Evolutionary conservation across 1,140 invertebrate species (phyloP), one percentile per base, ranked within the genome.

Genomic region (Drosophila elegans): DNA sequence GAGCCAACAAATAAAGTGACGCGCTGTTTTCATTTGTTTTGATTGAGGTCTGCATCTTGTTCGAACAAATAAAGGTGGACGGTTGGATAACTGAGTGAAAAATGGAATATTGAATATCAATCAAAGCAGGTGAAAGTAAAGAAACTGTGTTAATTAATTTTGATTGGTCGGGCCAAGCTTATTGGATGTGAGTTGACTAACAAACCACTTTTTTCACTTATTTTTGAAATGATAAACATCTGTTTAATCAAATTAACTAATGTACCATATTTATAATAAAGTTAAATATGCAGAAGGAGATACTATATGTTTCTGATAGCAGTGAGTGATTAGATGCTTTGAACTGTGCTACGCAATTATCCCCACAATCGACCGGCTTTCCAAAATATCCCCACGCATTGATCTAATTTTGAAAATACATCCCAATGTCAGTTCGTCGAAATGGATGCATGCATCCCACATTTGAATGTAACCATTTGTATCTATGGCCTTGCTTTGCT

Each of bases 1-100:
- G 32, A 48, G 61, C 16, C 44, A 56, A 69, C 61, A 39, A 68
- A 71, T 69, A 74, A 79, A 72, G 34, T 57, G 52, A 27, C 12
- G 60, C 55, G 59, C 46, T 69, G 69, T 51, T 74, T 78, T 64
- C 51, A 67, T 71, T 83, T 83, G 51, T 61, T 79, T 59, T 78
- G 75, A 78, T 79, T 83, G 69, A 57, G 62, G 69, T 63, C 68
- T 55, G 61, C 68, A 64, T 59, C 42, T 67, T 32, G 32, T 61
- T 42, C 34, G 52, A 42, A 29, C 32, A 52, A 54, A 51, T 39
- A 49, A 71, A 73, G 69, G 60, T 67, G 56, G 60, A 60, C 62
- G 38, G 46, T 16, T 73, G 41, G 39, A 71, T 42, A 53, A 59
- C 41, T 56, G 54, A 52, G 56, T 64, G 57, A 63, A 68, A 56